Evolutionary conservation across 2,113 vertebrate species (phyloP).

Genomic region (Hyla sarda): DNA sequence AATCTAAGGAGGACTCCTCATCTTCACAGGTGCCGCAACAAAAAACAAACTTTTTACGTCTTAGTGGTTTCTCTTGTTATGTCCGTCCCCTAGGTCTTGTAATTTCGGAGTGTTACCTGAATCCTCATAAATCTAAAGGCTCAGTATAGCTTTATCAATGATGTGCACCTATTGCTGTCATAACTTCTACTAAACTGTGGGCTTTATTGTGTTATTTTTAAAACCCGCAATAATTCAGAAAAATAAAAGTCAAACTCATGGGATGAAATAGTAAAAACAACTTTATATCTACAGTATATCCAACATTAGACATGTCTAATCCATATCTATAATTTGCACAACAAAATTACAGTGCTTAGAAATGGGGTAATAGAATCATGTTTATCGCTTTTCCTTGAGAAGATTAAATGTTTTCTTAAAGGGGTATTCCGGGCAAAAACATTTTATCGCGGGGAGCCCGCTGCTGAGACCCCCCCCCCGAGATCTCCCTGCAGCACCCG

Average conservation of each 20-base stretch:
- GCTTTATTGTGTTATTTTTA: not conserved
- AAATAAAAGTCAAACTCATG: not conserved
- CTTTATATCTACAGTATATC: not conserved
- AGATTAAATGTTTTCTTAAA: not conserved
- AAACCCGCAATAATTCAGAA: not conserved
- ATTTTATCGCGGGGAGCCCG: too few species aligned
- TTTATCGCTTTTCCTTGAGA: not conserved
- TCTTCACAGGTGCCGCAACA: too few species aligned
- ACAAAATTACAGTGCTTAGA: not conserved
- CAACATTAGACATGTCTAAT: not conserved
- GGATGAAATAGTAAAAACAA: not conserved
- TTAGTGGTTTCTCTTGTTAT: not conserved
- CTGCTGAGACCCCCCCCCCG: too few species aligned
- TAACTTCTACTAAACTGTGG: not conserved
- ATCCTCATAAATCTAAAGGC: not conserved
- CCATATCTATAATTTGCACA: not conserved
- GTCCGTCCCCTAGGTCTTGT: not conserved
- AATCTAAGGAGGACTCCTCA: too few species aligned
- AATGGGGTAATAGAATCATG: constrained; percentile 5
- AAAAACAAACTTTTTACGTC: too few species aligned
- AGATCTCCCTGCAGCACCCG: too few species aligned
- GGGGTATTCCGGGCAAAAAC: not conserved
- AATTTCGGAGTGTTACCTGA: not conserved
- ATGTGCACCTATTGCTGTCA: not conserved
- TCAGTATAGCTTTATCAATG: not conserved